A percentile compares a stretch with the other conserved stretches of the same genome.
These are phyloP conservation scores for Dasyornis broadbenti DNA, from an alignment of 2,113 vertebrate species.

Conservation along the genomic window DNA sequence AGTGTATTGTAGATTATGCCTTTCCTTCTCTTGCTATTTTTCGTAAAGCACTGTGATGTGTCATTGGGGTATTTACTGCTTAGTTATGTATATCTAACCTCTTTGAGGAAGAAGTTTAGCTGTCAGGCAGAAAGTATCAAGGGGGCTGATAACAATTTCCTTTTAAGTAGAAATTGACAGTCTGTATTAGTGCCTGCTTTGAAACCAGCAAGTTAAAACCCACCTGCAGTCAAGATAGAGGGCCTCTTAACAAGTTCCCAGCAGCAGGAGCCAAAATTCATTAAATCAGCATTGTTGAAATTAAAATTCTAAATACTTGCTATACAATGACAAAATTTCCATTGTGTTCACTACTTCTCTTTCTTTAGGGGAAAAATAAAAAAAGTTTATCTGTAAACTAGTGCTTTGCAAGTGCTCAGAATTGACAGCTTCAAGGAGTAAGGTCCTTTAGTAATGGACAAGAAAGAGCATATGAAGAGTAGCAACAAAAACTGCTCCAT, in stretches of 20 bases:
- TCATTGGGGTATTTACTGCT: constrained; percentile 43
- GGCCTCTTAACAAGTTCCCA: background rate
- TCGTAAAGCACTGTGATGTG: background rate
- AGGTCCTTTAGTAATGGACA: background rate
- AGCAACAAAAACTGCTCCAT: background rate
- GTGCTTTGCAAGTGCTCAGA: background rate
- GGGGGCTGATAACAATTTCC: constrained; percentile 48
- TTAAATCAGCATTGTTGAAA: background rate
- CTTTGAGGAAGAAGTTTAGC: constrained; percentile 50
- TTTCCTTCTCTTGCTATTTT: background rate
- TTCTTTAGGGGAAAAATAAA: background rate
- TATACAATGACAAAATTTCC: background rate
- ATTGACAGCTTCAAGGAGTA: background rate
- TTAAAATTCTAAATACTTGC: constrained; percentile 1
- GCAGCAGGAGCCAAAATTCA: background rate
- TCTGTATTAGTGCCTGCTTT: constrained; percentile 12
- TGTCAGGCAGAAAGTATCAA: constrained; percentile 55
- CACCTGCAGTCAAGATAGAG: background rate
- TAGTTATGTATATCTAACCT: constrained; percentile 52
- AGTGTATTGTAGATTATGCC: background rate
- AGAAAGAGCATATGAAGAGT: background rate
- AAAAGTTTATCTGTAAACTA: background rate
- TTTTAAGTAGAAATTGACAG: constrained; percentile 49
- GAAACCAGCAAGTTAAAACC: background rate
- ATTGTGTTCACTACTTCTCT: background rate